Percentiles rank a stretch among this genome's conserved stretches.
Evolutionary conservation across 64 coral and sea anemone genomes (phyloP).

Genomic region (Dendronephthya gigantea): DNA sequence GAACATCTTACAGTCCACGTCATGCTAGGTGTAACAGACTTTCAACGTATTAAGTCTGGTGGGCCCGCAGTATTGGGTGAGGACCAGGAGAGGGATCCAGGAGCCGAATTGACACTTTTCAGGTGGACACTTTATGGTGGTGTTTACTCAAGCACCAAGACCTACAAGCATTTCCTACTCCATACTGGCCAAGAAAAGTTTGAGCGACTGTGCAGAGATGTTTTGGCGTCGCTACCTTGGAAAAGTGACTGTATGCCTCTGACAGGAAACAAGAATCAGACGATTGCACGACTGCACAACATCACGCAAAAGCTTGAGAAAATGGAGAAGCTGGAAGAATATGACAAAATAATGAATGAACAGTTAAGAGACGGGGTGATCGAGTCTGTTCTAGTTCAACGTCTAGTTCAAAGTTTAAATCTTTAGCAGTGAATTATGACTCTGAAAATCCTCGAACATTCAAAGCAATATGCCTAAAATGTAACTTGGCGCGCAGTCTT

Average conservation of each 20-base stretch:
- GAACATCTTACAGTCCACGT: too few species aligned
- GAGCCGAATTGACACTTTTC: slow-evolving; percentile 35
- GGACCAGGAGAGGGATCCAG: slow-evolving; percentile 34
- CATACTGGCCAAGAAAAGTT: too few species aligned
- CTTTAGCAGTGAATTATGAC: too few species aligned
- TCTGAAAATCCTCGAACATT: too few species aligned
- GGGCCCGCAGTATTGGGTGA: slow-evolving; percentile 18
- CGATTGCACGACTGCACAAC: too few species aligned
- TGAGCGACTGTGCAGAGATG: slow-evolving; percentile 1
- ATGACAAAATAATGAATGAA: neutral
- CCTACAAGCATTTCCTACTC: slow-evolving; percentile 34
- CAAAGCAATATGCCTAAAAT: too few species aligned
- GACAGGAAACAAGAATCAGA: too few species aligned
- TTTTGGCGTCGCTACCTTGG: neutral
- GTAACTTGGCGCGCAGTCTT: too few species aligned
- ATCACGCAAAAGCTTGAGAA: too few species aligned
- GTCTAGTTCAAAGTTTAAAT: too few species aligned
- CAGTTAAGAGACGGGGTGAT: neutral
- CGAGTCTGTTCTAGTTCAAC: neutral
- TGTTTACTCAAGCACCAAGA: neutral
- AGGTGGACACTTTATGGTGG: slow-evolving; percentile 30
- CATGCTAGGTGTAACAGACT: slow-evolving; percentile 32
- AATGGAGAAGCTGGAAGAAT: neutral
- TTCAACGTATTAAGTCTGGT: slow-evolving; percentile 32
- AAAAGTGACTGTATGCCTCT: too few species aligned